Evolutionary conservation across 2,113 vertebrate species (phyloP).

Genomic region (Peromyscus maniculatus): DNA sequence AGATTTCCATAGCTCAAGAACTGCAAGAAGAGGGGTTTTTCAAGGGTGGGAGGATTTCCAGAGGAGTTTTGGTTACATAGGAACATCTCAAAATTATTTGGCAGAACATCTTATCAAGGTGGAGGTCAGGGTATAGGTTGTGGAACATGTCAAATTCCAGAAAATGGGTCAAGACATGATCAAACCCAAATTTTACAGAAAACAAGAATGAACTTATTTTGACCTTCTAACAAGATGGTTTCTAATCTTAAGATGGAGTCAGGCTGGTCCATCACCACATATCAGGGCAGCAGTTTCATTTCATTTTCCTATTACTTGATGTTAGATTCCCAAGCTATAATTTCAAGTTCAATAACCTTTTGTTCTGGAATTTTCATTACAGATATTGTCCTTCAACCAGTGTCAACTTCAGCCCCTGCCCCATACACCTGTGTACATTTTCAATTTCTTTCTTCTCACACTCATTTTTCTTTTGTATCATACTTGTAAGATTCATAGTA

Average conservation of each 20-base stretch:
- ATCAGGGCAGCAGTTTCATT: not conserved
- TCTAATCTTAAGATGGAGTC: not conserved
- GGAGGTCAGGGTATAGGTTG: not conserved
- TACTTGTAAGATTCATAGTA: not conserved
- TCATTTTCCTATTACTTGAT: not conserved
- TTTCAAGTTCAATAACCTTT: not conserved
- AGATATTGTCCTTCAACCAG: not conserved
- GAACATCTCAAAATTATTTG: not conserved
- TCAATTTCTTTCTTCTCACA: not conserved
- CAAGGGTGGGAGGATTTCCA: not conserved
- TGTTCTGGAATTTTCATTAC: not conserved
- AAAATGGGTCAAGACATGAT: not conserved
- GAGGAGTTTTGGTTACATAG: not conserved
- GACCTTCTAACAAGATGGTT: not conserved
- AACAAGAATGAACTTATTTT: not conserved
- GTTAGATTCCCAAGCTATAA: not conserved
- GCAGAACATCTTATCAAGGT: not conserved
- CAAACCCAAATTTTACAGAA: not conserved
- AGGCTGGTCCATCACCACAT: not conserved
- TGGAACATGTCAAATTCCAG: not conserved
- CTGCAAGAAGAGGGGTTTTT: not conserved
- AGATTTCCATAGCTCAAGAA: not conserved
- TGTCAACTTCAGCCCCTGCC: not conserved
- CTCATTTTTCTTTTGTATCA: slow-evolving; percentile 6
- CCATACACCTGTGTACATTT: not conserved